Percentiles rank a stretch among this genome's conserved stretches.
These are phyloP conservation scores for Platycnemis pennipes DNA, from an alignment of 2,888 invertebrate genomes.

Conservation along the genomic window DNA sequence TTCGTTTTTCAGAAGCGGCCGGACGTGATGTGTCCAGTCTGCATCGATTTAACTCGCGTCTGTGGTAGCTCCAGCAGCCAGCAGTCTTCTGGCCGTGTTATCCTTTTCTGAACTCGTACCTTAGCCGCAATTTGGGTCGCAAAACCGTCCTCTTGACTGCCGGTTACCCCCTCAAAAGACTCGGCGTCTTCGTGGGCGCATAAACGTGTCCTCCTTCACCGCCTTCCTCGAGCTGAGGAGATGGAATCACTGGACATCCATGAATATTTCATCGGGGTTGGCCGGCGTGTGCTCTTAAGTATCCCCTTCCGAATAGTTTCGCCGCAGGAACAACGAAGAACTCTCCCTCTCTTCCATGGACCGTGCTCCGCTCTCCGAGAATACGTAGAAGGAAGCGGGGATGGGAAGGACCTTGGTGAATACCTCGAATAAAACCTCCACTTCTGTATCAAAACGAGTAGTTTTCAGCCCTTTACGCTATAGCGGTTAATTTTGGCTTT, in stretches of 20 bases:
- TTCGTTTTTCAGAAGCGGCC: no score
- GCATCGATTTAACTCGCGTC: background rate
- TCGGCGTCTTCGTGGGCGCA: background rate
- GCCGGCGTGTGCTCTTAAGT: background rate
- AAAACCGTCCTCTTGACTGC: background rate
- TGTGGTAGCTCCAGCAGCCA: background rate
- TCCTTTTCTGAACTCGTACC: background rate
- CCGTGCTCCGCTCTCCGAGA: no score
- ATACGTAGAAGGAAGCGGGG: no score
- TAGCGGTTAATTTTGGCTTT: no score
- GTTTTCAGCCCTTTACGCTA: no score
- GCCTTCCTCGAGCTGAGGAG: background rate
- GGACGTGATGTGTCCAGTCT: background rate
- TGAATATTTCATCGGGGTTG: background rate
- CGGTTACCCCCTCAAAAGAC: no score
- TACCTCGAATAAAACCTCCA: no score
- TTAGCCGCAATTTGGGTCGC: background rate
- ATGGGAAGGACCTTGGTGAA: no score
- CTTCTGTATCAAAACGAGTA: no score
- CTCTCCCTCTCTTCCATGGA: background rate
- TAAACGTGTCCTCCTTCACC: background rate
- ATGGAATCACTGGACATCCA: background rate
- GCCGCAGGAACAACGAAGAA: background rate
- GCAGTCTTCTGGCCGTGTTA: background rate
- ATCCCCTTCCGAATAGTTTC: background rate